Percentiles rank a stretch among this genome's conserved stretches.
Evolutionary conservation across 2,113 vertebrate species (phyloP).

Genomic region (Otolemur garnettii): DNA sequence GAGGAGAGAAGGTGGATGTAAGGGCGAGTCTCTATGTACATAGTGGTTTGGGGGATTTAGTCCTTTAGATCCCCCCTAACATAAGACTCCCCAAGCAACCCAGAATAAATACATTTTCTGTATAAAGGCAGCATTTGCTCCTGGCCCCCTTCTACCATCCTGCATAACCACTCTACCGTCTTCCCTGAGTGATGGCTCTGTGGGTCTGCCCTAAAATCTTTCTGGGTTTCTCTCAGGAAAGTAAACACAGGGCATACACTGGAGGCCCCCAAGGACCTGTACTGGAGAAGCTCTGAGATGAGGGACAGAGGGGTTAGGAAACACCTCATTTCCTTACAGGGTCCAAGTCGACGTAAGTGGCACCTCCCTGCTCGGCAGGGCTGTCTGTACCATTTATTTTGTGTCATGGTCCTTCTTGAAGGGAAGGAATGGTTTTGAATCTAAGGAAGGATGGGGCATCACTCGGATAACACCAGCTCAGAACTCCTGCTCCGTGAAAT

Average conservation of each 20-base stretch:
- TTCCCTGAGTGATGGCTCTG: neutral
- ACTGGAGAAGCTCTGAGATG: neutral
- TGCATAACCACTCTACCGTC: neutral
- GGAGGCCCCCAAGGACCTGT: neutral
- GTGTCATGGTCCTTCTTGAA: neutral
- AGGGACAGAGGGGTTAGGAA: neutral
- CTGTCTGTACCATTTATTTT: neutral
- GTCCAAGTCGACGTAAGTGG: neutral
- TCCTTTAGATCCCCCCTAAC: neutral
- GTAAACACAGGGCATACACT: neutral
- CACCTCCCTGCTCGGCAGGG: neutral
- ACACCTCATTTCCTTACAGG: too few species aligned
- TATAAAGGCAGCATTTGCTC: neutral
- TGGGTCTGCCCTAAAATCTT: neutral
- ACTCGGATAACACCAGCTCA: neutral
- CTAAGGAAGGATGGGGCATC: neutral
- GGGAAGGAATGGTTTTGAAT: neutral
- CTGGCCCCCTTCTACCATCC: neutral
- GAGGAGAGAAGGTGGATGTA: fast-evolving
- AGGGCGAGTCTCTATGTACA: neutral
- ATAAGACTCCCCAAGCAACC: neutral
- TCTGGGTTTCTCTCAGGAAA: neutral
- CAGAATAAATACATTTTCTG: neutral
- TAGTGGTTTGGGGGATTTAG: neutral
- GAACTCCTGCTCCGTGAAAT: neutral